phyloP scores from a whole-genome alignment of 2,888 invertebrate genomes.

The Orthonevra nobilis region DNA sequence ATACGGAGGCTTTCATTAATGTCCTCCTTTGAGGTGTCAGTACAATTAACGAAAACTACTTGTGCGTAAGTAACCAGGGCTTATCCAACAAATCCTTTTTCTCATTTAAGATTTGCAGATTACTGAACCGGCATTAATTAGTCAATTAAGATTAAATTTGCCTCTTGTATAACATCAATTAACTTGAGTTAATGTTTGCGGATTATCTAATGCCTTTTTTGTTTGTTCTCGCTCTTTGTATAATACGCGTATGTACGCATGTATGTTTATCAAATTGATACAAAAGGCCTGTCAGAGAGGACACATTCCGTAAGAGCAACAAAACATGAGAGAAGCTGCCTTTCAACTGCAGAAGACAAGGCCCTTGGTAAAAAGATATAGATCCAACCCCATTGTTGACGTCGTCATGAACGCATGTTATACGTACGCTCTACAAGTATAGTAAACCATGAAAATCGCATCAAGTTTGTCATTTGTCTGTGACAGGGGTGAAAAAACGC shows the following conservation, averaged over 20 bases:
- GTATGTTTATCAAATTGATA: slow-evolving; percentile 10
- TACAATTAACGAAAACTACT: slow-evolving; percentile 54
- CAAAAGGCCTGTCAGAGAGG: slow-evolving; percentile 48
- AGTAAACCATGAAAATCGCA: slow-evolving; percentile 43
- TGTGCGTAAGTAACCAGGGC: slow-evolving; percentile 42
- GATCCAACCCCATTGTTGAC: slow-evolving; percentile 60
- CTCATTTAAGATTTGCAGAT: slow-evolving; percentile 37
- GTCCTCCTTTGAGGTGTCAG: slow-evolving; percentile 53
- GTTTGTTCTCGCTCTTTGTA: slow-evolving; percentile 27
- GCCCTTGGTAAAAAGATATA: slow-evolving; percentile 68
- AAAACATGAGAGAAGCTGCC: slow-evolving; percentile 57
- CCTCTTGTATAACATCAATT: slow-evolving; percentile 63
- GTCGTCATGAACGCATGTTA: slow-evolving; percentile 10
- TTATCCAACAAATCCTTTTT: not conserved
- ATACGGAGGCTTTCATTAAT: slow-evolving; percentile 20
- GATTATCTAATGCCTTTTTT: slow-evolving; percentile 54
- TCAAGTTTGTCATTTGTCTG: slow-evolving; percentile 42
- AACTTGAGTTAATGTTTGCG: slow-evolving; percentile 68
- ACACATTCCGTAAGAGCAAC: slow-evolving; percentile 48
- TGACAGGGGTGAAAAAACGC: slow-evolving; percentile 60
- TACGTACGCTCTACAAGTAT: slow-evolving; percentile 3
- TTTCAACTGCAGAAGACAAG: slow-evolving; percentile 66
- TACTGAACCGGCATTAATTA: slow-evolving; percentile 63
- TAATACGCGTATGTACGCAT: not conserved
- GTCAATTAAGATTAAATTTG: slow-evolving; percentile 66